phyloP scores from a whole-genome alignment of 2,888 invertebrate genomes.

The Cheilosia variabilis region DNA sequence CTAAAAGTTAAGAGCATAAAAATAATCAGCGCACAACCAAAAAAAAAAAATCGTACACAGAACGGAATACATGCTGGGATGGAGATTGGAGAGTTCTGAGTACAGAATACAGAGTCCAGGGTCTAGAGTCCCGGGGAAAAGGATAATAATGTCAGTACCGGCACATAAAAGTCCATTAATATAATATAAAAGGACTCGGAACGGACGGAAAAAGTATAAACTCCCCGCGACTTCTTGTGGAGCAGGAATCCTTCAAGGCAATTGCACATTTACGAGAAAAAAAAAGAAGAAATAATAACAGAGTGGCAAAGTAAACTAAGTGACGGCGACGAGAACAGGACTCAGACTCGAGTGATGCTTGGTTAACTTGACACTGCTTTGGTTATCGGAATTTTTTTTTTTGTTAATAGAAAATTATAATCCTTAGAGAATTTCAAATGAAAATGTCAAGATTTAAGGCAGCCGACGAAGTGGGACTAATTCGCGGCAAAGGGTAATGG shows the following conservation, averaged over 20 bases:
- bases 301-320: background rate
- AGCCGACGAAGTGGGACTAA: too few relatives aligned
- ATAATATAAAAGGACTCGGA: conserved; percentile 31
- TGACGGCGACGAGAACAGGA: conserved; percentile 4
- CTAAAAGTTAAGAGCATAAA: conserved; percentile 72
- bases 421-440: too few relatives aligned
- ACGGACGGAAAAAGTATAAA: background rate
- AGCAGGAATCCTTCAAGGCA: conserved; percentile 28
- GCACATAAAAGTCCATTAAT: conserved; percentile 57
- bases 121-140: conserved; percentile 1
- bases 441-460: too few relatives aligned
- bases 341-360: conserved; percentile 5
- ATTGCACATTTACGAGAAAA: conserved; percentile 14
- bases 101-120: background rate
- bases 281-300: background rate
- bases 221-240: background rate
- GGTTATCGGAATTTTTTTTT: too few relatives aligned
- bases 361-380: background rate
- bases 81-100: background rate
- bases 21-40: conserved; percentile 41
- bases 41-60: background rate
- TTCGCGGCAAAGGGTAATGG: too few relatives aligned
- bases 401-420: too few relatives aligned
- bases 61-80: background rate
- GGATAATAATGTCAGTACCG: conserved; percentile 46